Evolutionary conservation across 2,888 invertebrate species (phyloP).

Genomic region (Habroteleia sp.): DNA sequence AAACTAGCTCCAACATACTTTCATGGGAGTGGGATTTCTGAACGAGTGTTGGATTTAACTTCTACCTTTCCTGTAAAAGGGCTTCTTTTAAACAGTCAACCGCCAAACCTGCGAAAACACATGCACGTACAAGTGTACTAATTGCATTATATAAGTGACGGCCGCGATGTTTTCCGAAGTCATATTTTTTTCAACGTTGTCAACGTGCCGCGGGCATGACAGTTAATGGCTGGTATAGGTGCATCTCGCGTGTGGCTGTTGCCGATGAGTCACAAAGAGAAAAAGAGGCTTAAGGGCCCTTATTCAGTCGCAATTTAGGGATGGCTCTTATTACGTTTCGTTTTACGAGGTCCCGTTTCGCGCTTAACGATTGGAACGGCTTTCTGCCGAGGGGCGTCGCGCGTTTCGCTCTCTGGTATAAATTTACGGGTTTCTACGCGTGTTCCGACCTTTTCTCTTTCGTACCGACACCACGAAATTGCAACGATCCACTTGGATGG

Average conservation of each 20-base stretch:
- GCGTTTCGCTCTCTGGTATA: slow-evolving; percentile 58
- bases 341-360: slow-evolving; percentile 71
- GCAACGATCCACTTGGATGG: slow-evolving; percentile 33
- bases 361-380: slow-evolving; percentile 71
- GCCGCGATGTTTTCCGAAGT: slow-evolving; percentile 20
- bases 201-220: slow-evolving; percentile 18
- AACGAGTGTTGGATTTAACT: too few species aligned
- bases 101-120: background rate
- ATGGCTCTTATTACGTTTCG: slow-evolving; percentile 65
- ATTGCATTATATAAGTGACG: slow-evolving; percentile 38
- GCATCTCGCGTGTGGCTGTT: slow-evolving; percentile 42
- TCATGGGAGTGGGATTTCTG: too few species aligned
- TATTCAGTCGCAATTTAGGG: slow-evolving; percentile 55
- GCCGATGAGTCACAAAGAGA: slow-evolving; percentile 63
- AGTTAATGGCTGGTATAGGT: slow-evolving; percentile 34
- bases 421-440: slow-evolving; percentile 60
- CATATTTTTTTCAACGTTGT: slow-evolving; percentile 18
- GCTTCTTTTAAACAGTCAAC: background rate
- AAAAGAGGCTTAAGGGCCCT: slow-evolving; percentile 58
- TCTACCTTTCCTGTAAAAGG: too few species aligned
- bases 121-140: slow-evolving; percentile 11
- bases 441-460: slow-evolving; percentile 43
- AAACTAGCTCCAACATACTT: too few species aligned
- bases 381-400: slow-evolving; percentile 64
- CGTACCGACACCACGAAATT: slow-evolving; percentile 47